These are phyloP conservation scores for Junco hyemalis DNA, from an alignment of 2,113 vertebrate genomes.

Conservation along the genomic window DNA sequence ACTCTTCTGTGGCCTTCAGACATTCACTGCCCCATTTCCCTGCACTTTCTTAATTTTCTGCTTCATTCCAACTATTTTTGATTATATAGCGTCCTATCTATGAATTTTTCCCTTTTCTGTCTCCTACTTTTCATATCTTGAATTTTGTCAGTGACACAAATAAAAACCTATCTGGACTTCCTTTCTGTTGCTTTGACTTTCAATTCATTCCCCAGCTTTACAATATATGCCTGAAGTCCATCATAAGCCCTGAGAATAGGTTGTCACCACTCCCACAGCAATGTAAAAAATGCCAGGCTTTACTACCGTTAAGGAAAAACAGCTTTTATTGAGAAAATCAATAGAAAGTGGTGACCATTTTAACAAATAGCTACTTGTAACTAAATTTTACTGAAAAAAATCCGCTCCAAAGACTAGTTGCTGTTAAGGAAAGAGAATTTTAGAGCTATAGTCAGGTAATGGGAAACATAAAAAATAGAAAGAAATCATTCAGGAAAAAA, in stretches of 20 bases:
- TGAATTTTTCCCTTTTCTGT: background rate
- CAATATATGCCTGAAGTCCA: background rate
- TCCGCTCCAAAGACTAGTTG: background rate
- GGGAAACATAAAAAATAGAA: background rate
- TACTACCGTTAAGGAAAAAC: background rate
- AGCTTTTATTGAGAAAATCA: background rate
- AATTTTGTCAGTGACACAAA: background rate
- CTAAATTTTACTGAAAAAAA: background rate
- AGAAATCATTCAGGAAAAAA: background rate
- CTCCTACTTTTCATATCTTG: background rate
- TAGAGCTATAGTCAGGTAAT: background rate
- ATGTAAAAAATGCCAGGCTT: background rate
- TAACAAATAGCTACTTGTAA: background rate
- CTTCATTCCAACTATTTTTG: background rate
- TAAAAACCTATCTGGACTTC: background rate
- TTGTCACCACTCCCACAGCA: background rate
- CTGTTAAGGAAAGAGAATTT: background rate
- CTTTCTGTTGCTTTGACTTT: background rate
- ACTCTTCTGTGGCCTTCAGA: background rate
- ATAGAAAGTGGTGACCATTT: background rate
- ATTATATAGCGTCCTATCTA: background rate
- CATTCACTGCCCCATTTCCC: background rate
- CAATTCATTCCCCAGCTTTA: background rate
- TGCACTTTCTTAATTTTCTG: background rate
- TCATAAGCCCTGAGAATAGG: background rate